Evolutionary conservation across 2,113 vertebrate species (phyloP).

Genomic region (Lepus americanus): DNA sequence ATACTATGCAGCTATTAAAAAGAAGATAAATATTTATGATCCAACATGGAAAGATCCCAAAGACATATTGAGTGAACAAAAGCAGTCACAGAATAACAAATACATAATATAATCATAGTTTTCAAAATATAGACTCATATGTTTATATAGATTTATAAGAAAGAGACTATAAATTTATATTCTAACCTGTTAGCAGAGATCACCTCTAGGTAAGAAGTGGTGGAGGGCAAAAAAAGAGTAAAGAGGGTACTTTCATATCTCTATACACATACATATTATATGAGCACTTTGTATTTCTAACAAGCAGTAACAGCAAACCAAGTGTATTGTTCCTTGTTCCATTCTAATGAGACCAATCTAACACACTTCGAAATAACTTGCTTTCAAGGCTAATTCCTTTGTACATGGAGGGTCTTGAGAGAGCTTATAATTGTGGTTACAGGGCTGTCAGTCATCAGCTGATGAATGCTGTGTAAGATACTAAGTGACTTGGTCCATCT

Average conservation of each 20-base stretch:
- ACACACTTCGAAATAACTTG: constrained; percentile 54
- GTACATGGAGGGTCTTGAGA: background rate
- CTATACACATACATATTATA: background rate
- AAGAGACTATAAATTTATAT: background rate
- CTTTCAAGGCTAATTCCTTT: constrained; percentile 61
- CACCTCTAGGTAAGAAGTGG: background rate
- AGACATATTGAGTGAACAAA: constrained; percentile 32
- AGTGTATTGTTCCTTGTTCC: constrained; percentile 27
- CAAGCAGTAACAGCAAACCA: constrained; percentile 33
- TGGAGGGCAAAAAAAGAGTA: background rate
- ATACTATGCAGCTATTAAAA: constrained; percentile 22
- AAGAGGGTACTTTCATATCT: background rate
- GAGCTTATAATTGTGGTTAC: background rate
- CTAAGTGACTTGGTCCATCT: background rate
- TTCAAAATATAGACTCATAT: constrained; percentile 30
- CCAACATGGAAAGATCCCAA: constrained; percentile 5
- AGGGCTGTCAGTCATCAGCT: constrained; percentile 9
- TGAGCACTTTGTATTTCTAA: constrained; percentile 17
- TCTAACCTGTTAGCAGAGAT: background rate
- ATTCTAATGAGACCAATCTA: constrained; percentile 30
- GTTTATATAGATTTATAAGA: background rate
- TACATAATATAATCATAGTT: constrained; percentile 22
- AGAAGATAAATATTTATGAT: constrained; percentile 44
- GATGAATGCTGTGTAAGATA: background rate
- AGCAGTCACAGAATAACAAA: constrained; percentile 42